A percentile compares a stretch with the other conserved stretches of the same genome.
These are phyloP conservation scores for Sarcoramphus papa DNA, from an alignment of 2,797 vertebrate genomes.

Conservation along the genomic window DNA sequence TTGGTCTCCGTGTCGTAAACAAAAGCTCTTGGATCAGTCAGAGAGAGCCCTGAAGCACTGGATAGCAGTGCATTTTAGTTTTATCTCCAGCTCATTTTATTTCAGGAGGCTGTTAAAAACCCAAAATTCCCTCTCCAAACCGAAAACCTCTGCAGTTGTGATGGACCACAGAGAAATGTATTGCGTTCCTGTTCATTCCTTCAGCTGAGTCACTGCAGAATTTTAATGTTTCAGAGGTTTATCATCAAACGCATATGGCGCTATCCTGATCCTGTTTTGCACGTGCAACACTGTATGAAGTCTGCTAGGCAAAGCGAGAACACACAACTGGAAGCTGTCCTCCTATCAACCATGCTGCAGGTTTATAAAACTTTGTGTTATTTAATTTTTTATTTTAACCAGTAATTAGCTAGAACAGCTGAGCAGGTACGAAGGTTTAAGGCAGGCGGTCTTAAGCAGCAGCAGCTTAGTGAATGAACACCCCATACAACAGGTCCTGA, in stretches of 20 bases:
- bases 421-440: neutral
- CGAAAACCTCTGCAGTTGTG: neutral
- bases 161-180: neutral
- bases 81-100: constrained; percentile 6
- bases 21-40: constrained; percentile 23
- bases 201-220: neutral
- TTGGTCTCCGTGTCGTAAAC: constrained; percentile 68
- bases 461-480: neutral
- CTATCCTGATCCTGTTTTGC: neutral
- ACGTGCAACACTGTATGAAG: fast-evolving
- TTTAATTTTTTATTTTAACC: neutral
- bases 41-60: neutral
- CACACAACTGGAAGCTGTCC: neutral
- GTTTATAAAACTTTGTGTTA: neutral
- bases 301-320: neutral
- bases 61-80: neutral
- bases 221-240: neutral
- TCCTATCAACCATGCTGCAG: neutral
- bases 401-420: neutral
- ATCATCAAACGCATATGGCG: fast-evolving
- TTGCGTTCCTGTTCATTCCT: neutral
- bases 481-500: neutral
- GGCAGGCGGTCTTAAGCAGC: neutral
- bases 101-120: constrained; percentile 2
- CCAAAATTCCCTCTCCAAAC: neutral